phyloP scores from a whole-genome alignment of 1,140 invertebrate species.

The Apis florea region DNA sequence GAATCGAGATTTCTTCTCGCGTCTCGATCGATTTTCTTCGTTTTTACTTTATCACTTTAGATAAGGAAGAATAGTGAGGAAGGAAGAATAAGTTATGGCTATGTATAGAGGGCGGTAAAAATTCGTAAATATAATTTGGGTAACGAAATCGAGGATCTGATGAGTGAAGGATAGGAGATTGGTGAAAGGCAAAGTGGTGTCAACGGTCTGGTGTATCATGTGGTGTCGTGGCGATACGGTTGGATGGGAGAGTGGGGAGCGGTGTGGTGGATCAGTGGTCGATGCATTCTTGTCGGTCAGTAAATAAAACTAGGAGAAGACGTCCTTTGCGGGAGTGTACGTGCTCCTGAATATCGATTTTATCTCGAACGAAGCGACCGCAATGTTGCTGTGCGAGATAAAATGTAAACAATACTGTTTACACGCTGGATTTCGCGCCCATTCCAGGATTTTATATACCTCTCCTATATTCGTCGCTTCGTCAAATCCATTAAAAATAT shows the following conservation, averaged over 20 bases:
- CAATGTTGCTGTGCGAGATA: neutral
- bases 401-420: neutral
- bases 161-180: no score
- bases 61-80: no score
- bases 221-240: slow-evolving; percentile 23
- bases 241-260: neutral
- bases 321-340: neutral
- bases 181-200: slow-evolving; percentile 22
- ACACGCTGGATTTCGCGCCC: neutral
- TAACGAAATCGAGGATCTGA: no score
- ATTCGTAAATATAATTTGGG: no score
- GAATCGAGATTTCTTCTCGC: no score
- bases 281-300: slow-evolving; percentile 13
- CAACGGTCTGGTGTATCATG: no score
- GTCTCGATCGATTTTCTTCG: no score
- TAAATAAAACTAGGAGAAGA: slow-evolving; percentile 9
- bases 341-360: slow-evolving; percentile 8
- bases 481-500: neutral
- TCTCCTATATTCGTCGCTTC: neutral
- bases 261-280: neutral
- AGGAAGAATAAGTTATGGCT: no score
- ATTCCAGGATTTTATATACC: neutral
- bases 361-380: neutral
- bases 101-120: no score
- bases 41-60: no score